Percentiles rank a stretch among this genome's conserved stretches.
These are phyloP conservation scores for Chalcosyrphus nemorum DNA, from an alignment of 2,888 invertebrate genomes.

Conservation along the genomic window DNA sequence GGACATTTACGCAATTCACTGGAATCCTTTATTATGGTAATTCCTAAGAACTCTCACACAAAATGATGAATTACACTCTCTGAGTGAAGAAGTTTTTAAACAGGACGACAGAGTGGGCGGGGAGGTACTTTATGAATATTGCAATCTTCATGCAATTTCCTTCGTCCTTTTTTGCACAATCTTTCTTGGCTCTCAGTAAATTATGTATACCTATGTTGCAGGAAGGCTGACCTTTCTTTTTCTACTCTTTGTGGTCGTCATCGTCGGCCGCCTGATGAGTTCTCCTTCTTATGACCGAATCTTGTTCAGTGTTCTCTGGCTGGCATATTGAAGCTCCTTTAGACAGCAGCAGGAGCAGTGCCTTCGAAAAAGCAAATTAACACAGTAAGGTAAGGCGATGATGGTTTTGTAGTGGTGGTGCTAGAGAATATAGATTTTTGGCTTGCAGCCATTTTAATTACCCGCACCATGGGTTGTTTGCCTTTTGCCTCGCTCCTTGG, in stretches of 20 bases:
- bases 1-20: conserved; percentile 51
- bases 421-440: conserved; percentile 11
- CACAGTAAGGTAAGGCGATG: conserved; percentile 8
- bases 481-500: neutral
- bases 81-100: conserved; percentile 19
- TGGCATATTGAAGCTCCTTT: conserved; percentile 25
- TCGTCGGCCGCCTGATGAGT: conserved; percentile 41
- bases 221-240: conserved; percentile 11
- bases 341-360: too few species aligned
- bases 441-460: conserved; percentile 62
- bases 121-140: neutral
- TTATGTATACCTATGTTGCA: neutral
- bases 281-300: conserved; percentile 40
- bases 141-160: conserved; percentile 2
- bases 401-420: conserved; percentile 16
- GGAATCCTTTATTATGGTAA: conserved; percentile 59
- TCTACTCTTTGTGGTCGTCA: conserved; percentile 45
- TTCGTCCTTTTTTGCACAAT: neutral
- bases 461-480: conserved; percentile 58
- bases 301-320: conserved; percentile 12
- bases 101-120: neutral
- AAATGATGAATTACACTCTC: conserved; percentile 57
- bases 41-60: conserved; percentile 42
- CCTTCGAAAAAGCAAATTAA: conserved; percentile 6
- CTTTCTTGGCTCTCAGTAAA: neutral